Evolutionary conservation across 2,888 invertebrate species (phyloP), one percentile per base, ranked within the genome.

Genomic region (Yponomeuta malinellus): DNA sequence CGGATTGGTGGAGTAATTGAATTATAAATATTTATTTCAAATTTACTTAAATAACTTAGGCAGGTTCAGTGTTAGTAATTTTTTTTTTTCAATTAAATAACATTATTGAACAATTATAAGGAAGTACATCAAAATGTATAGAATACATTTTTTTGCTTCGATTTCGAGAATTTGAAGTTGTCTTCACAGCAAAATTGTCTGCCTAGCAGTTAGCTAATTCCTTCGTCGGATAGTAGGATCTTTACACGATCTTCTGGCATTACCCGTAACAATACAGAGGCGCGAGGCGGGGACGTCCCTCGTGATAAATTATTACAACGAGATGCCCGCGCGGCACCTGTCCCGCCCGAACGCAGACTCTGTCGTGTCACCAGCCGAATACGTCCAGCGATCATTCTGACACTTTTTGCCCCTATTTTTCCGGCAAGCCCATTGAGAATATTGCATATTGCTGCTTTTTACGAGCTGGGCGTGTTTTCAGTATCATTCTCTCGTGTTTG

Each of bases 381-480:
- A 12, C 52, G 52, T 59, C 52, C 52, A 59, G 52, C 52, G 52
- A 59, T 59, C 52, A 15, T 15, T 59, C 52, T 43, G 52, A 59
- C 52, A 59, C 52, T 59, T 59, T 59, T 59, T 59, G 52, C 15
- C 52, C 15, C 52, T 15, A 15, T 59, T 59, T 59, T 59, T 59
- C 15, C 52, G 52, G 15, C 52, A 59, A 59, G 52, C 52, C 52
- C 52, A 59, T 59, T 59, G 52, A 59, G 52, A 12, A 59, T 59
- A 59, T 59, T 59, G 52, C 52, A 59, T 59, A 59, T 59, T 59
- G 52, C 52, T 59, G 52, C 52, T 59, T 59, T 59, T 59, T 59
- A 59, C 52, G 52, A 59, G 15, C 52, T 15, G 15, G 52, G 52
- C 52, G 52, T 59, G 52, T 59, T 59, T 59, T 59, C 52, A 59